phyloP scores from a whole-genome alignment of 2,888 invertebrate genomes.

The Arge pagana region DNA sequence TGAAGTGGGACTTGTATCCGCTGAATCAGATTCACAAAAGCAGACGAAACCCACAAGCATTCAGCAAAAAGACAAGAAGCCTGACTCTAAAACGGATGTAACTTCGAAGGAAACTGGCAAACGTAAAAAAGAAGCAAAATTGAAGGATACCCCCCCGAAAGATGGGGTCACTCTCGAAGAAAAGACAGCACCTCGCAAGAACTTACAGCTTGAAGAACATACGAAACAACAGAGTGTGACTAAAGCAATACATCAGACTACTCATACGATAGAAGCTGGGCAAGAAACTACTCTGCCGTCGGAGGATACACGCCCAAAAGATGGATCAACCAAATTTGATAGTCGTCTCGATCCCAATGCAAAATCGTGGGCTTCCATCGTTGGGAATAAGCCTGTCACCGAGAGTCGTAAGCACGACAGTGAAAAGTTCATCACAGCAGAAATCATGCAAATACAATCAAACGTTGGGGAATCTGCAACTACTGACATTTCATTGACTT shows the following conservation, averaged over 20 bases:
- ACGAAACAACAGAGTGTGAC: constrained; percentile 18
- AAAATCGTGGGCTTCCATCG: constrained; percentile 49
- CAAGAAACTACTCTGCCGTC: not conserved
- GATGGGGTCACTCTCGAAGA: constrained; percentile 6
- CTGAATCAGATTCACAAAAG: constrained; percentile 25
- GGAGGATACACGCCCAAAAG: constrained; percentile 7
- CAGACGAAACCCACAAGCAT: constrained; percentile 31
- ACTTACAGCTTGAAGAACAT: not conserved
- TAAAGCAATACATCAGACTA: constrained; percentile 23
- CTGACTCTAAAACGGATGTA: constrained; percentile 1
- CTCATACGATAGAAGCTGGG: constrained; percentile 19
- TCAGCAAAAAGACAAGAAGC: constrained; percentile 33
- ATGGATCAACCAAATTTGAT: constrained; percentile 21
- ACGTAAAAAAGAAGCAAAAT: constrained; percentile 11
- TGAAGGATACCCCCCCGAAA: constrained; percentile 13
- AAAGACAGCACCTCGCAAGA: not conserved
- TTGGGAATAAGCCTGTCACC: constrained; percentile 30
- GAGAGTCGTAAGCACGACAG: constrained; percentile 23
- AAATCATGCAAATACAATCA: constrained; percentile 10
- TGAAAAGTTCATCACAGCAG: constrained; percentile 21
- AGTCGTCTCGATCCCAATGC: constrained; percentile 30
- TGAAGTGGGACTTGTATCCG: constrained; percentile 15
- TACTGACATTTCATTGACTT: constrained; percentile 6
- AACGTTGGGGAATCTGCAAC: too few relatives aligned
- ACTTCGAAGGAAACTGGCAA: not conserved